Evolutionary conservation across 2,888 invertebrate genomes (phyloP).

Genomic region (Drosophila borborema): DNA sequence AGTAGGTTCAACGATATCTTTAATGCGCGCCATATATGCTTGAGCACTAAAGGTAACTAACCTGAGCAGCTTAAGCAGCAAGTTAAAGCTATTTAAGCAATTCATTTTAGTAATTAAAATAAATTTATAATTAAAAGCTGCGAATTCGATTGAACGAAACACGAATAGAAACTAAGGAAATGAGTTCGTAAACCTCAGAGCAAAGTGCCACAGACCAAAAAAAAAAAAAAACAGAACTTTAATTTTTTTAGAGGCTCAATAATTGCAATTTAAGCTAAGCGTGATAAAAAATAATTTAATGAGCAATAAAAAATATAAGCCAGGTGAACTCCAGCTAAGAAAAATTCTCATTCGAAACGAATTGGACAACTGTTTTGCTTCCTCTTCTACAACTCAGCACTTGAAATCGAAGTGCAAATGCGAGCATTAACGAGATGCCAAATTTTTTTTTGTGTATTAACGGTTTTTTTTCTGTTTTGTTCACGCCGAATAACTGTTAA

Average conservation of each 20-base stretch:
- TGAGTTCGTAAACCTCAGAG: background rate
- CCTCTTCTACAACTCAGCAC: background rate
- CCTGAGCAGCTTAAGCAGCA: background rate
- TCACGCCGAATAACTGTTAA: slow-evolving; percentile 4
- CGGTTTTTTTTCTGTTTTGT: background rate
- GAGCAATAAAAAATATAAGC: background rate
- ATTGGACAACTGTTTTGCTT: background rate
- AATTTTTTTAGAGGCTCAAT: background rate
- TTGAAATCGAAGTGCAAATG: background rate
- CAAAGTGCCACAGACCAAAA: background rate
- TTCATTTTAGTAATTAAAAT: slow-evolving; percentile 2
- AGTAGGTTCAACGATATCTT: background rate
- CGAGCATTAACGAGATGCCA: background rate
- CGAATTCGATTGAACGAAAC: background rate
- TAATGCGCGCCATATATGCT: background rate
- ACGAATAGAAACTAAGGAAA: background rate
- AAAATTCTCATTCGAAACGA: background rate
- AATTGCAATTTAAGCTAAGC: background rate
- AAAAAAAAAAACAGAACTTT: background rate
- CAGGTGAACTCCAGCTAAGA: background rate
- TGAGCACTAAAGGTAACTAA: background rate
- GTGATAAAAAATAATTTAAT: slow-evolving; percentile 1
- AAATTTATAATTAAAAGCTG: background rate
- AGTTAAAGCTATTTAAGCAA: background rate
- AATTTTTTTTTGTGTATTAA: slow-evolving; percentile 5